Conservation (phyloP, 2,888 invertebrate genomes). For the Buathra laborator region DNA sequence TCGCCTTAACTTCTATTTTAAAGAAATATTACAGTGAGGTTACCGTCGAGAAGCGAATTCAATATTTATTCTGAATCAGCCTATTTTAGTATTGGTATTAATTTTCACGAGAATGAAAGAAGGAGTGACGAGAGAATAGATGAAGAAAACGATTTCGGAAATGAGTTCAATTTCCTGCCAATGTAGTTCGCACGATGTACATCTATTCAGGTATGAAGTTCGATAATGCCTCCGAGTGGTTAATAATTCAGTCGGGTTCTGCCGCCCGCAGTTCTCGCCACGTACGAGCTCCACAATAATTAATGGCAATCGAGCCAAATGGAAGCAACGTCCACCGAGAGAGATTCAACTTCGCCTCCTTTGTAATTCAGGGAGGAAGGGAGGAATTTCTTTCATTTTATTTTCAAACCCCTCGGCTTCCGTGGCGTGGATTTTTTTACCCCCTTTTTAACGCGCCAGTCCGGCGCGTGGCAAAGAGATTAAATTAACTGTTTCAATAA, state of each 20-base stretch:
- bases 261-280: conserved; percentile 27
- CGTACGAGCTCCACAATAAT: conserved; percentile 49
- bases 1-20: too few species aligned
- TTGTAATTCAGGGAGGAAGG: conserved; percentile 21
- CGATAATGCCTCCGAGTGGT: conserved; percentile 36
- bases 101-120: conserved; percentile 7
- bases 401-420: not conserved
- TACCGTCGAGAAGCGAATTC: too few species aligned
- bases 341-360: not conserved
- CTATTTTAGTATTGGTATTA: not conserved
- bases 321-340: conserved; percentile 30
- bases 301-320: conserved; percentile 50
- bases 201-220: not conserved
- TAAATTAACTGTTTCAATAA: conserved; percentile 4
- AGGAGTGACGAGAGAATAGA: not conserved
- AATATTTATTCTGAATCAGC: too few species aligned
- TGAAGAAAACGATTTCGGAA: conserved; percentile 37
- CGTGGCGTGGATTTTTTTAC: not conserved
- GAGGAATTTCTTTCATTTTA: conserved; percentile 15
- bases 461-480: not conserved
- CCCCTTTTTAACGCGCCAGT: not conserved
- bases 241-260: conserved; percentile 56
- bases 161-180: conserved; percentile 24
- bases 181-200: not conserved
- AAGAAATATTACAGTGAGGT: too few species aligned